Conservation (phyloP, 2,113 vertebrate genomes). For the Sinocyclocheilus anophthalmus region DNA sequence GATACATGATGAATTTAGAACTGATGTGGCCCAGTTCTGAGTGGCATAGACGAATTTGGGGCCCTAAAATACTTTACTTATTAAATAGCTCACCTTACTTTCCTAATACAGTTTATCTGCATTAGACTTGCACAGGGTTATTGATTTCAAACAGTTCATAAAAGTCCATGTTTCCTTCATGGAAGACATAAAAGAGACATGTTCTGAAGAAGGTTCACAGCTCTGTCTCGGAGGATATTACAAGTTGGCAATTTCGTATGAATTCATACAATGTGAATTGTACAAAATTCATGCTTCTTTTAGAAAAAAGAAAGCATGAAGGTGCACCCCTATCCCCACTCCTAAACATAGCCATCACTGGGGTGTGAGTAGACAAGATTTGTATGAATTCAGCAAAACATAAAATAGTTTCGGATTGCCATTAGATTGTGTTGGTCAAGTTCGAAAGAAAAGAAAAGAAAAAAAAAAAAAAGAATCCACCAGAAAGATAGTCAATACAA, state of each 20-base stretch:
- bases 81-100: slow-evolving; percentile 22
- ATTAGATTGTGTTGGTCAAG: too few species aligned
- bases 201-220: not conserved
- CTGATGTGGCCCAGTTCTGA: slow-evolving; percentile 14
- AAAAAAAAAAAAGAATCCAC: too few species aligned
- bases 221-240: too few species aligned
- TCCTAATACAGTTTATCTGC: not conserved
- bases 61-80: slow-evolving; percentile 5
- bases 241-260: too few species aligned
- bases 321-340: too few species aligned
- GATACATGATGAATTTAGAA: slow-evolving; percentile 28
- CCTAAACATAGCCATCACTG: too few species aligned
- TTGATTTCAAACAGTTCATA: not conserved
- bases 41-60: slow-evolving; percentile 7
- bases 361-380: too few species aligned
- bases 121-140: not conserved
- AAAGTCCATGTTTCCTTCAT: not conserved
- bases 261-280: not conserved
- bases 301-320: too few species aligned
- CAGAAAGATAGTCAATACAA: too few species aligned
- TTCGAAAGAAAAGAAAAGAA: too few species aligned
- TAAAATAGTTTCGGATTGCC: too few species aligned
- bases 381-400: too few species aligned
- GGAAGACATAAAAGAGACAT: not conserved
- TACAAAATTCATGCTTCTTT: not conserved